phyloP scores from a whole-genome alignment of 2,113 vertebrate genomes.

The Machaerirhynchus nigripectus region DNA sequence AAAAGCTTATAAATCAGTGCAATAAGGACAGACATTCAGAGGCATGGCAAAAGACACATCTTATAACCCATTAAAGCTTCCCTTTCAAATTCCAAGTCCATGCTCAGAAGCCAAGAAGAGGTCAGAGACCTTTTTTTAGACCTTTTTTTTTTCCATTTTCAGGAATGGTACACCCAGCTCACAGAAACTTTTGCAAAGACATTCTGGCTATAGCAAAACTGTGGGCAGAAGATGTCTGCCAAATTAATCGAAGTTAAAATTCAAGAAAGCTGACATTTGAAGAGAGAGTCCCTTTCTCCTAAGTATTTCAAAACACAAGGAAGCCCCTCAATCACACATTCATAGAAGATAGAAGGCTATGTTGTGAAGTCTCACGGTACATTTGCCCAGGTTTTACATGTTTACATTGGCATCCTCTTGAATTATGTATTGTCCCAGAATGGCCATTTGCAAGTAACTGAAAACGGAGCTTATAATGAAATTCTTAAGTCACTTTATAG shows the following conservation, averaged over 20 bases:
- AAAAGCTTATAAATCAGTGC: slow-evolving; percentile 45
- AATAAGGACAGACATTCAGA: not conserved
- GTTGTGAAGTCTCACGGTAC: not conserved
- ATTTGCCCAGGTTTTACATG: not conserved
- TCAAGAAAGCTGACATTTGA: not conserved
- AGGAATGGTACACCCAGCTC: not conserved
- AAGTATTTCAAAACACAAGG: not conserved
- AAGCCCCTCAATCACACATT: not conserved
- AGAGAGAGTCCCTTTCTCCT: not conserved
- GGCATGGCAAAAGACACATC: slow-evolving; percentile 17
- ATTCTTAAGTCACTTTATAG: not conserved
- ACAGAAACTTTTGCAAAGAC: not conserved
- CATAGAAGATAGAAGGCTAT: not conserved
- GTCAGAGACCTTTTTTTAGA: not conserved
- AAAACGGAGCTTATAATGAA: not conserved
- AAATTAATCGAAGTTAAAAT: not conserved
- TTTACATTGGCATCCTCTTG: not conserved
- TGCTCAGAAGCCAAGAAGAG: slow-evolving; percentile 7
- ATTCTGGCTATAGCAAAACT: not conserved
- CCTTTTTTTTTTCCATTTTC: not conserved
- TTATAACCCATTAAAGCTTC: not conserved
- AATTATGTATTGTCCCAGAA: not conserved
- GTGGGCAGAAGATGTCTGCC: not conserved
- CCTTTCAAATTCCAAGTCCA: not conserved
- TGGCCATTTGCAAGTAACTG: not conserved